Evolutionary conservation across 2,797 vertebrate genomes (phyloP).

Genomic region (Silurus aristotelis): DNA sequence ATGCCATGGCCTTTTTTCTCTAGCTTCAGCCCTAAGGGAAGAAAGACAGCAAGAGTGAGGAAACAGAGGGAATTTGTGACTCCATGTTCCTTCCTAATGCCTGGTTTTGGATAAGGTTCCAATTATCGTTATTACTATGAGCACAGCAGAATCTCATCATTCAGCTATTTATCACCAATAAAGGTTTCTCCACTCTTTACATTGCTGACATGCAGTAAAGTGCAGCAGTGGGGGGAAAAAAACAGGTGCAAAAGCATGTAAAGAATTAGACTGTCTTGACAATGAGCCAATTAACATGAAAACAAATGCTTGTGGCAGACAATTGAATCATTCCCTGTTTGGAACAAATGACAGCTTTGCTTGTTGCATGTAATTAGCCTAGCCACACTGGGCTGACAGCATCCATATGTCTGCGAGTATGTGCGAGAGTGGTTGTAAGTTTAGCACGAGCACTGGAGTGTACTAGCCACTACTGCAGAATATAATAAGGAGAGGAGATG

Average conservation of each 20-base stretch:
- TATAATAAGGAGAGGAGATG: conserved; percentile 46
- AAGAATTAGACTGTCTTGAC: conserved; percentile 56
- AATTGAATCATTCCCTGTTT: conserved; percentile 60
- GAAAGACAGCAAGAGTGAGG: conserved; percentile 31
- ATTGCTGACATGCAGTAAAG: conserved; percentile 33
- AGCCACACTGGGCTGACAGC: conserved; percentile 55
- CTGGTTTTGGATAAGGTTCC: conserved; percentile 43
- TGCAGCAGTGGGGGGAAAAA: not conserved
- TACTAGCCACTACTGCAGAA: conserved; percentile 48
- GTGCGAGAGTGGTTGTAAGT: conserved; percentile 49
- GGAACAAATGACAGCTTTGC: conserved; percentile 60
- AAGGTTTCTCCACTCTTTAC: conserved; percentile 30
- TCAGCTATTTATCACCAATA: conserved; percentile 31
- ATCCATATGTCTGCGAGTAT: conserved; percentile 56
- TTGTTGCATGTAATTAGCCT: conserved; percentile 61
- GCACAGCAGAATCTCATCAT: conserved; percentile 28
- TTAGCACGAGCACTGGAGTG: conserved; percentile 52
- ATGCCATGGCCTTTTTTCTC: conserved; percentile 41
- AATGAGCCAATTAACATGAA: conserved; percentile 56
- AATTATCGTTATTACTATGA: conserved; percentile 48
- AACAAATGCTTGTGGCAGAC: conserved; percentile 56
- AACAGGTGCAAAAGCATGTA: conserved; percentile 36
- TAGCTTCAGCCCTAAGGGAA: conserved; percentile 41
- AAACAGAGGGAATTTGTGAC: conserved; percentile 38
- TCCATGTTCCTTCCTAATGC: conserved; percentile 44